Evolutionary conservation across 2,797 vertebrate genomes (phyloP), one percentile per base, ranked within the genome.

Genomic region (Ispidina picta): DNA sequence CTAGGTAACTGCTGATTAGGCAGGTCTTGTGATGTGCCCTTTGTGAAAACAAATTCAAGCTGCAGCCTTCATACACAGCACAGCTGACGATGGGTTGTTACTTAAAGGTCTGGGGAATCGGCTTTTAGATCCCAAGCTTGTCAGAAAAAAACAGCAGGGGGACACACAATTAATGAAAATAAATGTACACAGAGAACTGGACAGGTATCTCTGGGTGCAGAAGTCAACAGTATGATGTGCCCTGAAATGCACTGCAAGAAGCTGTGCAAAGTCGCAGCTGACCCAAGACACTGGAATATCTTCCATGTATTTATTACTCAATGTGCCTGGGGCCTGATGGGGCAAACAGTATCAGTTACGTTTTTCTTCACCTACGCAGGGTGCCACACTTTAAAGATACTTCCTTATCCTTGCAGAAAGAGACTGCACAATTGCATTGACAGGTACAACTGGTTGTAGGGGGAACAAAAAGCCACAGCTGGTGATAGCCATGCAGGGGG

Each of bases 1-100:
- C 89, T 59, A 93, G 87, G 85, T 88, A 93, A 93, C 70, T 88
- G 89, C 95, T 91, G 94, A 94, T 95, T 31, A 94, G 77, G 83
- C 92, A 96, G 92, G 74, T 91, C 89, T 15, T 83, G 70, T n/a
- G 71, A 87, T 89, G 85, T 70, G 89, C 70, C 74, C 93, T 94
- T 91, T 54, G 85, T 83, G 91, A 74, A 83, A 95, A 89, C 80
- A 89, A 93, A 94, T 91, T 52, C 77, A 66, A 46, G 76, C 76
- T 86, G 85, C 91, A 83, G 89, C 76, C 68, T 56, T 64, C 15
- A 0, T 56, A 56, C 37, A 5, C 80, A 46, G 89, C 29, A 52
- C 71, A 39, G 85, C 89, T 73, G 93, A 79, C 86, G 91, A 86
- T 71, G 74, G 77, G 56, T 25, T 93, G 87, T 86, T 88, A 88